These are phyloP conservation scores for Syrrhaptes paradoxus DNA, from an alignment of 2,113 vertebrate genomes.

Conservation along the genomic window DNA sequence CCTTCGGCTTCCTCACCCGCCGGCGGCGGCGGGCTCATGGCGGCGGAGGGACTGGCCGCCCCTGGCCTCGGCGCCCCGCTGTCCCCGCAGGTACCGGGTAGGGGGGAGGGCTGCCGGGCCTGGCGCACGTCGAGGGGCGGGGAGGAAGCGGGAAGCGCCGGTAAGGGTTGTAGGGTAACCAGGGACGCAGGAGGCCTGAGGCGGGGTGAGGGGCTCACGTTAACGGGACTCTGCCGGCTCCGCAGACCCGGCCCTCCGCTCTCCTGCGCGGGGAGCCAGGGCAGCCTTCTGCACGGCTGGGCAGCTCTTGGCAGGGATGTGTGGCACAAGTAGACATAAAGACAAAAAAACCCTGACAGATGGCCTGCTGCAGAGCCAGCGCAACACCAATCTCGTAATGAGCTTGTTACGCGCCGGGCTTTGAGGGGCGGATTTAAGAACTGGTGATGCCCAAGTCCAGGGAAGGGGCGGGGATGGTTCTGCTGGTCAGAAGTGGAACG, in stretches of 20 bases:
- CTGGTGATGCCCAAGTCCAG: rapidly evolving
- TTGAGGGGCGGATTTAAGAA: rapidly evolving
- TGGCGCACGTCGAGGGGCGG: background rate
- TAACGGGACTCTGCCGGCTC: too few species aligned
- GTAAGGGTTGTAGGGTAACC: background rate
- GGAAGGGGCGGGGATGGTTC: background rate
- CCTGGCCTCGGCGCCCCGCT: too few species aligned
- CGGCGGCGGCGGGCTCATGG: too few species aligned
- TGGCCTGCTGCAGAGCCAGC: background rate
- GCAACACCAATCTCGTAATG: background rate
- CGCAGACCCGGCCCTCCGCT: too few species aligned
- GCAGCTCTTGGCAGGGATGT: background rate
- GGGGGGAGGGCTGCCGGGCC: too few species aligned
- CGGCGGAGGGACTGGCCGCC: too few species aligned
- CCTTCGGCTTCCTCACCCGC: too few species aligned
- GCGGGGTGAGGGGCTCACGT: background rate
- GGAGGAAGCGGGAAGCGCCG: too few species aligned
- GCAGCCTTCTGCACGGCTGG: background rate
- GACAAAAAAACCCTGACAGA: background rate
- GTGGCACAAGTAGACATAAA: background rate
- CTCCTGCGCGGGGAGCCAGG: too few species aligned
- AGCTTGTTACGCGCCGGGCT: background rate
- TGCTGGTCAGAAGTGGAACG: rapidly evolving
- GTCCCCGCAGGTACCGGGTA: background rate
- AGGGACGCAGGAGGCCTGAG: background rate